Percentiles rank a stretch among this genome's conserved stretches.
These are phyloP conservation scores for Mnemiopsis leidyi DNA, from an alignment of 37 sponge, comb jelly and placozoan genomes.

Conservation along the genomic window DNA sequence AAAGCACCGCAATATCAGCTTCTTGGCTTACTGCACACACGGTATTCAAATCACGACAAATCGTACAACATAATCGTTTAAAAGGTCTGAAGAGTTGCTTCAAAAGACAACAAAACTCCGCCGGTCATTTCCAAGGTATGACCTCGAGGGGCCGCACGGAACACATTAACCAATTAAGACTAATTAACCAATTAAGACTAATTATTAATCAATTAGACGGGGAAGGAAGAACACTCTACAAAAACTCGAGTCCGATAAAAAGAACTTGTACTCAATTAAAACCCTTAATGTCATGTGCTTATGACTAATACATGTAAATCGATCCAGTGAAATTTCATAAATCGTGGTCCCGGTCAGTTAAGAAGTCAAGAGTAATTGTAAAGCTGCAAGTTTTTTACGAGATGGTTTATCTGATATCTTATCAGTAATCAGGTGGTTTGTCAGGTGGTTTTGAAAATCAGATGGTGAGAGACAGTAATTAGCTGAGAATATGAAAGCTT, in stretches of 20 bases:
- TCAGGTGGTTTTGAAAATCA: too few species aligned
- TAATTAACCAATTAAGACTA: background rate
- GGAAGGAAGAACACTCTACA: background rate
- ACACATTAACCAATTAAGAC: background rate
- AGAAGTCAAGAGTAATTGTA: too few species aligned
- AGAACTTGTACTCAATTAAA: background rate
- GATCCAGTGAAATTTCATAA: too few species aligned
- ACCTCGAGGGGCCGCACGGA: background rate
- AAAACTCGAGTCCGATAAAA: background rate
- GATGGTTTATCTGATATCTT: too few species aligned
- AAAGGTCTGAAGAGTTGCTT: background rate
- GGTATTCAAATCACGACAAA: background rate
- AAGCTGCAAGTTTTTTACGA: too few species aligned
- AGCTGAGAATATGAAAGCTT: too few species aligned
- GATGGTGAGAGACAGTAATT: too few species aligned
- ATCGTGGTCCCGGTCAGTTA: too few species aligned
- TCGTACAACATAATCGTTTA: background rate
- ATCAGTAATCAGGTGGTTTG: too few species aligned
- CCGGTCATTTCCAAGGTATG: conserved; percentile 37
- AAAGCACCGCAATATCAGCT: background rate
- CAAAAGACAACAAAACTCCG: background rate
- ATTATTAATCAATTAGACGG: background rate
- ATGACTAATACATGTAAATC: too few species aligned
- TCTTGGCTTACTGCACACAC: background rate
- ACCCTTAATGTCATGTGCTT: background rate